Evolutionary conservation across 2,797 vertebrate species (phyloP).

Genomic region (Erpetoichthys calabaricus): DNA sequence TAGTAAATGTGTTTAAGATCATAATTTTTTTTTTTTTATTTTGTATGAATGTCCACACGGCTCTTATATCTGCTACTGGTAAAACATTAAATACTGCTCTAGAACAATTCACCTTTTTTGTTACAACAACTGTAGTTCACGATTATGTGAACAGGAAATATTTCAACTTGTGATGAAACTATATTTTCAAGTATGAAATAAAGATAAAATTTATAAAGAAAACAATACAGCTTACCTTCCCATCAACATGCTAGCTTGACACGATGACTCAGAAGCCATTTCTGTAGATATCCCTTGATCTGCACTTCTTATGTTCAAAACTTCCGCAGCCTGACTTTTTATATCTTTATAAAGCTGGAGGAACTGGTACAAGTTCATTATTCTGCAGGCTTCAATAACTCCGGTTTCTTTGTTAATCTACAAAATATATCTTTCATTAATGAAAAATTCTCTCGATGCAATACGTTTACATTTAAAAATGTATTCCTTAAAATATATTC

Average conservation of each 20-base stretch:
- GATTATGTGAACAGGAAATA: no score
- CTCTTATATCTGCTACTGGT: no score
- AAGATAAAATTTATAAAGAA: background rate
- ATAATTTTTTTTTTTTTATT: no score
- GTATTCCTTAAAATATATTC: no score
- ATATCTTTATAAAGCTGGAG: constrained; percentile 88
- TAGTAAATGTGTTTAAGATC: no score
- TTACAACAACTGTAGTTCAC: no score
- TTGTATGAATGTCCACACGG: no score
- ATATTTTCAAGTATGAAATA: background rate
- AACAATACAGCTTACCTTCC: constrained; percentile 58
- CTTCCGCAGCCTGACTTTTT: constrained; percentile 78
- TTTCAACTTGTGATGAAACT: no score
- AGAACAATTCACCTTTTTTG: no score
- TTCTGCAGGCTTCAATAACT: constrained; percentile 75
- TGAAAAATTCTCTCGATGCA: no score
- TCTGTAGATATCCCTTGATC: constrained; percentile 49
- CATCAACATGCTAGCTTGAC: constrained; percentile 96
- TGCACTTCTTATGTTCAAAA: constrained; percentile 43
- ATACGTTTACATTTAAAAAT: background rate
- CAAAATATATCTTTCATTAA: constrained; percentile 8
- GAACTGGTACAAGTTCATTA: constrained; percentile 98
- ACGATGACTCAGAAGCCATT: constrained; percentile 57
- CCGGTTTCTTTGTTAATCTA: constrained; percentile 91
- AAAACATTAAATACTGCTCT: no score